These are phyloP conservation scores for Lonchura striata DNA, from an alignment of 2,113 vertebrate genomes.

Conservation along the genomic window DNA sequence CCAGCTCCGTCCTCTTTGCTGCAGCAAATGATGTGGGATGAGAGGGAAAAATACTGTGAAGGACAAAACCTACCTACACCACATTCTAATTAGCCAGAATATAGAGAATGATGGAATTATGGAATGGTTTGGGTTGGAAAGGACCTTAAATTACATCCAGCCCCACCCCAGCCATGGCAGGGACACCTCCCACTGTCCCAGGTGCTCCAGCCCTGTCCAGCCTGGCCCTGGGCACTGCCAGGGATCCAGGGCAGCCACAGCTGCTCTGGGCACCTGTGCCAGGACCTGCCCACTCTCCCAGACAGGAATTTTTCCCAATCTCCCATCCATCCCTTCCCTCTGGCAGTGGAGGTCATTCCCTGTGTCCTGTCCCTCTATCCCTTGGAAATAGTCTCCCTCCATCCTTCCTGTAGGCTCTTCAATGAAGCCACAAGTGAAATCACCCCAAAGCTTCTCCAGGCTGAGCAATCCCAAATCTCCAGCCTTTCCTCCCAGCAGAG, in stretches of 20 bases:
- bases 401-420: too few relatives aligned
- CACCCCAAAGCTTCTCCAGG: background rate
- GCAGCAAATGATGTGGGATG: background rate
- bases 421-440: background rate
- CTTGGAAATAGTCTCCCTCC: background rate
- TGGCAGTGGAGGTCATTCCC: background rate
- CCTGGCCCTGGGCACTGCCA: background rate
- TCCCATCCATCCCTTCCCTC: background rate
- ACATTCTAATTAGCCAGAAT: background rate
- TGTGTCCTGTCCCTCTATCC: background rate
- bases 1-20: accelerated
- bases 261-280: background rate
- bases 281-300: background rate
- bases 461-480: background rate
- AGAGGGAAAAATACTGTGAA: background rate
- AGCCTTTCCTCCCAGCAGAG: background rate
- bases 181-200: background rate
- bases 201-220: background rate
- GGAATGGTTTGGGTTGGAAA: background rate
- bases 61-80: background rate
- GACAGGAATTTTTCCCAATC: accelerated
- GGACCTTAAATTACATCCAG: background rate
- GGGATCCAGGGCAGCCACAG: background rate
- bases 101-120: background rate
- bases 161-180: background rate